These are phyloP conservation scores for Spea bombifrons DNA, from an alignment of 2,113 vertebrate species.

Conservation along the genomic window DNA sequence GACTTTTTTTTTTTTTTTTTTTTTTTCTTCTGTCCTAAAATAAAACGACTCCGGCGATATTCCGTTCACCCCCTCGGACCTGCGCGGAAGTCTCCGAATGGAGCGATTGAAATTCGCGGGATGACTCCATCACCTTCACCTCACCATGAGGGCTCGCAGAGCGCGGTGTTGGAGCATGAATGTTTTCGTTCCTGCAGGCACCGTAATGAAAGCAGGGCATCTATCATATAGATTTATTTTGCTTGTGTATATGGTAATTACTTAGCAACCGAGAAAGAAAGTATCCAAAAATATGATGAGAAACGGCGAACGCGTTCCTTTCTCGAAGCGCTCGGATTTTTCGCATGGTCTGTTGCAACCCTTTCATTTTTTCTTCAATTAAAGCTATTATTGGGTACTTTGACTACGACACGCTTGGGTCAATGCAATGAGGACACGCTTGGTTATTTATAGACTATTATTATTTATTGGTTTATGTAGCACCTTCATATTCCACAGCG, in stretches of 20 bases:
- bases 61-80: not conserved
- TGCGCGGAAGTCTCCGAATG: not conserved
- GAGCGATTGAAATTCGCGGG: not conserved
- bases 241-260: conserved; percentile 32
- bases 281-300: conserved; percentile 5
- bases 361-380: not conserved
- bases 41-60: not conserved
- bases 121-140: not conserved
- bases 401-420: too few relatives aligned
- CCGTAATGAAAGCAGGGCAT: not conserved
- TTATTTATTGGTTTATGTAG: too few relatives aligned
- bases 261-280: conserved; percentile 23
- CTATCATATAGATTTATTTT: not conserved
- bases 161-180: too few relatives aligned
- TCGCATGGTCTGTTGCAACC: conserved; percentile 7
- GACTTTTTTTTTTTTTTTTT: not conserved
- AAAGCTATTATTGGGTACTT: too few relatives aligned
- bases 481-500: too few relatives aligned
- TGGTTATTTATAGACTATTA: too few relatives aligned
- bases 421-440: too few relatives aligned
- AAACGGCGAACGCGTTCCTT: conserved; percentile 8
- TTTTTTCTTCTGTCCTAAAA: not conserved
- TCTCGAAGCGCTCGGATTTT: not conserved
- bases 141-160: not conserved
- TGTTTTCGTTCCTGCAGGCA: not conserved